Conservation (phyloP, 2,888 invertebrate genomes). For the Platycnemis pennipes region DNA sequence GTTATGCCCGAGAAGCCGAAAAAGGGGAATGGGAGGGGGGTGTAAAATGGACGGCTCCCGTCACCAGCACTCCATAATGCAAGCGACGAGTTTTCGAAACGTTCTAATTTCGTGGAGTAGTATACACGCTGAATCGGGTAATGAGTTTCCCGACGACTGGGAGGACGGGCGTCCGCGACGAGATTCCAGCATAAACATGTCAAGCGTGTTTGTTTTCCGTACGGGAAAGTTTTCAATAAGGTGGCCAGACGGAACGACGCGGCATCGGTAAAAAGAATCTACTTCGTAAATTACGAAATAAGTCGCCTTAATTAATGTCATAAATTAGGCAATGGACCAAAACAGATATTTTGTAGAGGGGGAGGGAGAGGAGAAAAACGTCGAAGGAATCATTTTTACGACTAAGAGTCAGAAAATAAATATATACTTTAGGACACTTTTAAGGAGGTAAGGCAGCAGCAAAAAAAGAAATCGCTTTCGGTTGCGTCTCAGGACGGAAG, state of each 20-base stretch:
- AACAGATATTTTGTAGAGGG: neutral
- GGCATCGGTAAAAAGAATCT: neutral
- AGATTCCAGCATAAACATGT: slow-evolving; percentile 25
- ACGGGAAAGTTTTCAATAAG: slow-evolving; percentile 7
- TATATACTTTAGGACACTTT: neutral
- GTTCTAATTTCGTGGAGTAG: neutral
- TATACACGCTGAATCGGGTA: neutral
- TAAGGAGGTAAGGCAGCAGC: no score
- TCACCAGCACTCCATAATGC: neutral
- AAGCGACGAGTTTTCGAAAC: neutral
- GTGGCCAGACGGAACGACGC: neutral
- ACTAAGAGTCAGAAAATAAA: neutral
- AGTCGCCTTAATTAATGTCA: slow-evolving; percentile 3
- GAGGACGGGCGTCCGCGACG: neutral
- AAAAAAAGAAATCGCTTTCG: no score
- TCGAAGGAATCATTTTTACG: neutral
- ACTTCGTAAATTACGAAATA: neutral
- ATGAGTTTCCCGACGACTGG: neutral
- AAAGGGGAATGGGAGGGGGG: neutral
- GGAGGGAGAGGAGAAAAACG: neutral
- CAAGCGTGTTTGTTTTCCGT: neutral
- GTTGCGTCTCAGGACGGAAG: no score
- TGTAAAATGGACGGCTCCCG: neutral
- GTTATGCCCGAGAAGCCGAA: neutral
- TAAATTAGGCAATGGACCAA: neutral